A percentile compares a stretch with the other conserved stretches of the same genome.
Conservation (phyloP, 2,797 vertebrate species). For the Lophotriccus pileatus region DNA sequence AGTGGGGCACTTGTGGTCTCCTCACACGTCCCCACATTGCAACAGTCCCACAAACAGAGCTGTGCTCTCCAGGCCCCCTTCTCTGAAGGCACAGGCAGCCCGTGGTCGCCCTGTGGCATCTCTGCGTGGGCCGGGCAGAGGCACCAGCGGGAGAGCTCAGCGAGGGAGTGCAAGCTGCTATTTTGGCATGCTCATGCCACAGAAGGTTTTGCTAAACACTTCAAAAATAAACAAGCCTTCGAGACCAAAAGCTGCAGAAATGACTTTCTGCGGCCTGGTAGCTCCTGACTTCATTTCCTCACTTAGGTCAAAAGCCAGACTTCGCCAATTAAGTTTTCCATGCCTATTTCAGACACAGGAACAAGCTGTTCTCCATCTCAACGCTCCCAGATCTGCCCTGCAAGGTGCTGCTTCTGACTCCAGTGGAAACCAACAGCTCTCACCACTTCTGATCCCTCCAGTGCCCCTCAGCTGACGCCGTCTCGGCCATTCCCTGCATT, state of each 20-base stretch:
- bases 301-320: slow-evolving; percentile 61
- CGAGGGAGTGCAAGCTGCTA: slow-evolving; percentile 49
- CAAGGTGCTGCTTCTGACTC: slow-evolving; percentile 1
- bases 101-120: not conserved
- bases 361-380: slow-evolving; percentile 1
- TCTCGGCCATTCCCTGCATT: not conserved
- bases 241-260: slow-evolving; percentile 57
- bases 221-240: slow-evolving; percentile 56
- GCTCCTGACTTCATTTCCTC: slow-evolving; percentile 60
- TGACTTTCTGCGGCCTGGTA: slow-evolving; percentile 40
- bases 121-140: not conserved
- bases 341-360: slow-evolving; percentile 39
- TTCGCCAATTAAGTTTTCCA: slow-evolving; percentile 33
- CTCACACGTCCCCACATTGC: not conserved
- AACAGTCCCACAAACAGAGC: not conserved
- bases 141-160: not conserved
- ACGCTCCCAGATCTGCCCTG: not conserved
- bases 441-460: not conserved
- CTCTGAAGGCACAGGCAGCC: not conserved
- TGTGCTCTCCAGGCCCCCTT: not conserved
- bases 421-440: not conserved
- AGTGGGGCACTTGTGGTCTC: not conserved
- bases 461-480: not conserved
- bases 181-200: slow-evolving; percentile 3
- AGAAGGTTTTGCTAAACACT: slow-evolving; percentile 50